phyloP scores from a whole-genome alignment of 2,797 vertebrate genomes.

The Hylomyscus alleni region DNA sequence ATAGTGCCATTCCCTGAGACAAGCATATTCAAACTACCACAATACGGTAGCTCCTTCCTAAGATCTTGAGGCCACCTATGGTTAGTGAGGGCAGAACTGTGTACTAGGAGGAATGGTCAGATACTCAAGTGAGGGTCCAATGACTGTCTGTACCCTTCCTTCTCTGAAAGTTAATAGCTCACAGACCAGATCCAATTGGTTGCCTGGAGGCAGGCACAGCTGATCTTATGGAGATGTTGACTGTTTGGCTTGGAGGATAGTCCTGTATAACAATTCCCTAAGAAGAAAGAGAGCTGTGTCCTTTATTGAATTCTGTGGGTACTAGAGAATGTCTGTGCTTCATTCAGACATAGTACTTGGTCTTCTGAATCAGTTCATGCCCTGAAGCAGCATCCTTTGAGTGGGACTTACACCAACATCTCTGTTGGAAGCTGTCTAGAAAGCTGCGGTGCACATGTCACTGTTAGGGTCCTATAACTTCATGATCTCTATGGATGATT shows the following conservation, averaged over 20 bases:
- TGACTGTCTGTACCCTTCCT: too few relatives aligned
- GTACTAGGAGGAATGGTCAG: not conserved
- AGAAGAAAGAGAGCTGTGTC: slow-evolving; percentile 1
- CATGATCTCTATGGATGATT: slow-evolving; percentile 42
- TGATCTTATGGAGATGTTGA: not conserved
- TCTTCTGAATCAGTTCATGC: slow-evolving; percentile 36
- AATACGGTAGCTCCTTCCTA: not conserved
- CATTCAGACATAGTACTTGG: slow-evolving; percentile 15
- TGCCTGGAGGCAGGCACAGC: not conserved
- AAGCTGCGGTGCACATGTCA: not conserved
- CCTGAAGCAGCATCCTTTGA: slow-evolving; percentile 39
- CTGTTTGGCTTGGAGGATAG: not conserved
- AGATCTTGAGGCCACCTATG: not conserved
- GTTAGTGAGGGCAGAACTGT: not conserved
- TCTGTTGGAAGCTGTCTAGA: slow-evolving; percentile 20
- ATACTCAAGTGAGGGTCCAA: not conserved
- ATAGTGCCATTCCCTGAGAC: too few relatives aligned
- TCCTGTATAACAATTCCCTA: not conserved
- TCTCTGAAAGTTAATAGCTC: not conserved
- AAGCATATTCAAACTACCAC: too few relatives aligned
- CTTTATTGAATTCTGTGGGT: slow-evolving; percentile 10
- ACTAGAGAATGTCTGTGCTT: not conserved
- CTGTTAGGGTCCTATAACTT: slow-evolving; percentile 17
- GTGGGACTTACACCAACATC: not conserved
- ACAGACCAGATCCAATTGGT: not conserved